Evolutionary conservation across 2,888 invertebrate species (phyloP).

Genomic region (Parasteatoda lunata): DNA sequence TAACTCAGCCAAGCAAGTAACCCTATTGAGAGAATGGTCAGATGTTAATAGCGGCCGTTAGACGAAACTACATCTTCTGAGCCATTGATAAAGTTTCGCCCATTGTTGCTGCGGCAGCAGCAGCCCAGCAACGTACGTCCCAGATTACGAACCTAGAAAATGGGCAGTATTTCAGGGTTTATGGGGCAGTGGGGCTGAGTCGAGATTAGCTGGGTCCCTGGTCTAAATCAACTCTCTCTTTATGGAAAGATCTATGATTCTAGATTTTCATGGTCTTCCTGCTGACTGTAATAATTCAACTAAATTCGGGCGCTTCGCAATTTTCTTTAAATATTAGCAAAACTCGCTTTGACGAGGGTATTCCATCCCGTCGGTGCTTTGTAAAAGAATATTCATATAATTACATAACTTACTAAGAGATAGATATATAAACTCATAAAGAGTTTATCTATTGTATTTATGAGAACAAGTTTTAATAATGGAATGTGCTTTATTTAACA

Average conservation of each 20-base stretch:
- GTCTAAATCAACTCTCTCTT: slow-evolving; percentile 56
- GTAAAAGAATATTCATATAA: no score
- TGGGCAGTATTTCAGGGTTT: slow-evolving; percentile 60
- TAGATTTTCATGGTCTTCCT: slow-evolving; percentile 10
- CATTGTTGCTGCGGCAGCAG: slow-evolving; percentile 33
- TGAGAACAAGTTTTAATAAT: no score
- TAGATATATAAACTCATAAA: no score
- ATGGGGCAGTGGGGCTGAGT: slow-evolving; percentile 43
- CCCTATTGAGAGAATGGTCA: slow-evolving; percentile 30
- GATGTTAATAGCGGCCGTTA: slow-evolving; percentile 56
- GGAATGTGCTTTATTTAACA: no score
- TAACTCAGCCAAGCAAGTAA: slow-evolving; percentile 30
- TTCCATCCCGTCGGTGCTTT: no score
- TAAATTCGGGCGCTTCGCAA: no score
- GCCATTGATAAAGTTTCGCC: slow-evolving; percentile 55
- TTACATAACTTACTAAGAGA: no score
- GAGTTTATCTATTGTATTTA: no score
- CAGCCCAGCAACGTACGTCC: not conserved
- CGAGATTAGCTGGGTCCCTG: slow-evolving; percentile 35
- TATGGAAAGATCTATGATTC: slow-evolving; percentile 13
- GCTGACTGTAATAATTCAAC: not conserved
- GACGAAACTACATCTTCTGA: not conserved
- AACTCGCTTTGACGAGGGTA: no score
- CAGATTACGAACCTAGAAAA: slow-evolving; percentile 52
- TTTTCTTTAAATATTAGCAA: no score